Evolutionary conservation across 2,888 invertebrate species (phyloP).

Genomic region (Pyrrhosoma nymphula): DNA sequence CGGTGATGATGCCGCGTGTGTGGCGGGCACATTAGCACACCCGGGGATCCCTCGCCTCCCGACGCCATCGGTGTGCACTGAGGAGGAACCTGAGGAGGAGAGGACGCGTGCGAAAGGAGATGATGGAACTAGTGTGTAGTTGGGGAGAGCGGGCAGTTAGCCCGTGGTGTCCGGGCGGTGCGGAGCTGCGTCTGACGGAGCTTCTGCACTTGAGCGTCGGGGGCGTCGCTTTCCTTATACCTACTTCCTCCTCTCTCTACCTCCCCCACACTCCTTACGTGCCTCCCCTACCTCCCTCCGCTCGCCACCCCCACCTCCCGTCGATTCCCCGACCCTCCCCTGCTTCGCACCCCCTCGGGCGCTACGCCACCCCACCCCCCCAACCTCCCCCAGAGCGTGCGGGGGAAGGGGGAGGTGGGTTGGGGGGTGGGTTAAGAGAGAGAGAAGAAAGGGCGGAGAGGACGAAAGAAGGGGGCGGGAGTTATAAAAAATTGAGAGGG

Average conservation of each 20-base stretch:
- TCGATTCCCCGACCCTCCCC: neutral
- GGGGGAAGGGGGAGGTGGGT: neutral
- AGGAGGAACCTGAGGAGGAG: neutral
- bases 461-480: neutral
- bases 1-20: neutral
- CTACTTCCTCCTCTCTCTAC: neutral
- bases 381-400: neutral
- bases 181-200: slow-evolving; percentile 53
- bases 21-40: neutral
- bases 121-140: neutral
- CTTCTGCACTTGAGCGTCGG: slow-evolving; percentile 54
- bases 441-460: neutral
- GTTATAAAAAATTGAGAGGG: slow-evolving; percentile 29
- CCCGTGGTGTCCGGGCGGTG: neutral
- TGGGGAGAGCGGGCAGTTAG: neutral
- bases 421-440: neutral
- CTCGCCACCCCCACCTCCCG: too few relatives aligned
- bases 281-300: neutral
- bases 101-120: too few relatives aligned
- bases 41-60: neutral
- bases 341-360: neutral
- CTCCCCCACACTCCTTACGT: neutral
- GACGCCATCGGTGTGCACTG: neutral
- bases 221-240: slow-evolving; percentile 55
- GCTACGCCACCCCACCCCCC: neutral